Evolutionary conservation across 2,113 vertebrate species (phyloP), one percentile per base, ranked within the genome.

Genomic region (Trogon surrucura): DNA sequence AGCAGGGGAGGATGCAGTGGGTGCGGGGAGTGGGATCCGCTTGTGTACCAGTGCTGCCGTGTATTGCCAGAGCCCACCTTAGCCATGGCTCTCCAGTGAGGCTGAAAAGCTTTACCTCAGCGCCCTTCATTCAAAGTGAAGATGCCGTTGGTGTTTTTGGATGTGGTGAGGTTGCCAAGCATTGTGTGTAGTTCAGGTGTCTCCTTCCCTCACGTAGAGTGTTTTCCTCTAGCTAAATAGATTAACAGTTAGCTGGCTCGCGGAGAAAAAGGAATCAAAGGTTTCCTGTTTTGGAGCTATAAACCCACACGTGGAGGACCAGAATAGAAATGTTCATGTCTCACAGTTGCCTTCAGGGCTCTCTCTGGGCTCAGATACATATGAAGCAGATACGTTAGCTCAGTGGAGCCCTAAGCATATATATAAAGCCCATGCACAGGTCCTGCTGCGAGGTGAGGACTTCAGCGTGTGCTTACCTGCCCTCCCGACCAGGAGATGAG

Each of bases 211-310:
- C 57, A 5, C 0, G 1, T 11, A 44, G 23, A 87, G 48, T 29
- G 4, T 36, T 84, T 94, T 97, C 78, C 91, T 92, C 73, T 45
- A 44, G 58, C 64, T 90, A 61, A 91, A 85, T 23, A 70, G 61
- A 60, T 86, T 56, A 74, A 32, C 61, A 64, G 70, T 70, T 81
- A 51, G 38, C 60, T 4, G 11, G 15, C 23, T 62, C 1, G 16
- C 10, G 71, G 26, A 91, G 53, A 88, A 92, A 92, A 86, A 74
- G 51, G 64, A 94, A 74, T 94, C 70, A 29, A 80, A 77, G 12
- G 30, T 79, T 95, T 96, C 85, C 81, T 93, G 88, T 95, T 96
- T 88, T 70, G 84, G 91, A 96, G 34, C 13, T 66, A 14, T n/a
- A 44, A 85, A 51, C 16, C 41, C 66, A 65, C 2, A 5, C 2